A percentile compares a stretch with the other conserved stretches of the same genome.
Evolutionary conservation across 2,113 vertebrate species (phyloP).

Genomic region (Platichthys stellatus): DNA sequence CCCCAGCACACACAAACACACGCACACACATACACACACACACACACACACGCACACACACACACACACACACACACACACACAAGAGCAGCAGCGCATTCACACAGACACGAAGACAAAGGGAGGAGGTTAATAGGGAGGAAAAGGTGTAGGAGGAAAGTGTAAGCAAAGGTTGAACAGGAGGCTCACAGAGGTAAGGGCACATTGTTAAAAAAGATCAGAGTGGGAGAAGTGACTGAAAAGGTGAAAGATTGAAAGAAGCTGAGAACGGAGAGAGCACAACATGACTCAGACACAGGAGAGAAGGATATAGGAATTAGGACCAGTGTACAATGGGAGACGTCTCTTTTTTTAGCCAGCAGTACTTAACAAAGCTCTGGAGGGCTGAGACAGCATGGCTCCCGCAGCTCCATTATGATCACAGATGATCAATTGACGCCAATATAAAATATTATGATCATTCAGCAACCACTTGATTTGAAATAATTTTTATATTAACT

Average conservation of each 20-base stretch:
- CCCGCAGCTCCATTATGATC: conserved; percentile 15
- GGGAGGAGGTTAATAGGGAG: conserved; percentile 58
- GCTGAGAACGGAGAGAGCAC: conserved; percentile 36
- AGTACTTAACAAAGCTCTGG: conserved; percentile 33
- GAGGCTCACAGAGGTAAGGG: conserved; percentile 45
- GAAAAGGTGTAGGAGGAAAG: conserved; percentile 42
- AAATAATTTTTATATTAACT: background rate
- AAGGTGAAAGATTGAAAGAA: conserved; percentile 27
- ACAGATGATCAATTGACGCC: conserved; percentile 22
- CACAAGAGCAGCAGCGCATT: conserved; percentile 50
- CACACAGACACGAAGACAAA: conserved; percentile 61
- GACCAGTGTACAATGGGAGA: conserved; percentile 45
- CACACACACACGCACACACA: conserved; percentile 62
- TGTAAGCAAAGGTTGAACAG: conserved; percentile 65
- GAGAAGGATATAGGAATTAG: conserved; percentile 38
- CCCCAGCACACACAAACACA: conserved; percentile 42
- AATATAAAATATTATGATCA: conserved; percentile 30
- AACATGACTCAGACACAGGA: conserved; percentile 52
- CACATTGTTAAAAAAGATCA: conserved; percentile 21
- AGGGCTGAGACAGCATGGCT: conserved; percentile 38
- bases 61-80: conserved; percentile 38
- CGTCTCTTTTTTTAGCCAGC: conserved; percentile 30
- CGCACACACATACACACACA: conserved; percentile 50
- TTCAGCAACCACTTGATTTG: conserved; percentile 20
- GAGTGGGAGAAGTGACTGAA: conserved; percentile 11